Conservation (phyloP, 2,797 vertebrate species). For the Echiichthys vipera region DNA sequence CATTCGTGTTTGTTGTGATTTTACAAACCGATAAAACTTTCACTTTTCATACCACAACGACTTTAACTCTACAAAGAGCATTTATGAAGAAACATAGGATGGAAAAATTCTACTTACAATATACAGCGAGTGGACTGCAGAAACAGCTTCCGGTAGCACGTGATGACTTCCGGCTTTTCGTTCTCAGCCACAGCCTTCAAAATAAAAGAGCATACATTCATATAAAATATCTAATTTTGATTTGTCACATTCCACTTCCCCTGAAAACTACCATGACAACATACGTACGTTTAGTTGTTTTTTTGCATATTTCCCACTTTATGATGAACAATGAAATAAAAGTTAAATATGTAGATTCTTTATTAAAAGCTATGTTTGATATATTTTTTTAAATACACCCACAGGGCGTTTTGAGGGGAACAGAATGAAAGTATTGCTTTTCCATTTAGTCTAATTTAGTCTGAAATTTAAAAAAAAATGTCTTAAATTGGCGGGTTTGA, state of each 20-base stretch:
- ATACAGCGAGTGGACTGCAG: neutral
- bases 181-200: slow-evolving; percentile 40
- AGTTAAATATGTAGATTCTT: too few relatives aligned
- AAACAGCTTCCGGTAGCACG: slow-evolving; percentile 51
- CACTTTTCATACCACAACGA: accelerated
- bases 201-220: slow-evolving; percentile 51
- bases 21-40: neutral
- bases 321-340: too few relatives aligned
- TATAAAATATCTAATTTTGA: neutral
- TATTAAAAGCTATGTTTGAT: too few relatives aligned
- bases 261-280: neutral
- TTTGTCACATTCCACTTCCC: neutral
- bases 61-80: accelerated
- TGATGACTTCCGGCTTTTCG: slow-evolving; percentile 41
- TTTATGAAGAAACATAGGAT: neutral
- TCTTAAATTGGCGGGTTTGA: too few relatives aligned
- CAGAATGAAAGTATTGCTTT: too few relatives aligned
- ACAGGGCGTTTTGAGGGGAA: too few relatives aligned
- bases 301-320: neutral
- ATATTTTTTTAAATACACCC: too few relatives aligned
- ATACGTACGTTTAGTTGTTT: neutral
- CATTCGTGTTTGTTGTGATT: neutral
- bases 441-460: too few relatives aligned
- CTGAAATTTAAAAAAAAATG: too few relatives aligned
- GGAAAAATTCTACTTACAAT: slow-evolving; percentile 56